Base-by-base conservation (phyloP, 2,797 vertebrate genomes). In the Ptychobarbus kaznakovi region DNA sequence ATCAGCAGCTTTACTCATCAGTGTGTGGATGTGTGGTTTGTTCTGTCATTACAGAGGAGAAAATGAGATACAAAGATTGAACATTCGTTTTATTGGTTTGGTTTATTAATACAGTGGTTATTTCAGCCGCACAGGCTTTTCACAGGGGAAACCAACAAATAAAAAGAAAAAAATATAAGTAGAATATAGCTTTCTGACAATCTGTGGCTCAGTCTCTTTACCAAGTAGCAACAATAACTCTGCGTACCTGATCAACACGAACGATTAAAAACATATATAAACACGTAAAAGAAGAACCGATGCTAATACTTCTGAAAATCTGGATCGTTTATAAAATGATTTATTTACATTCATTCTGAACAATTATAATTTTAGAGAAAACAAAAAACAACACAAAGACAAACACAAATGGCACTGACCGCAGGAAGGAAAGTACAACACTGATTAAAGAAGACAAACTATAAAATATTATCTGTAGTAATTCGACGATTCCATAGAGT, bases 71-170 rank as follows among this genome's bases (percentile, higher is more conserved):
- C 90, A 90, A 92, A 93, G 87, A 90, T 93, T 94, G 87, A 92
- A 95, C 94, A 94, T 96, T 95, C 93, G 90, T 92, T 95, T 96
- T 95, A 95, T 95, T 96, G 92, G 92, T 95, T 95, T 95, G 94
- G 92, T 91, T 86, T 90, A 87, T 93, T 93, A 95, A 92, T 96
- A 96, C 95, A 96, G 95, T 96, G 95, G 95, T 96, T 96, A 96
- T 94, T 95, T 94, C 82, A 87, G 90, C 93, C 93, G 68, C 84
- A 80, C 22, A 82, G 53, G 93, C 92, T 92, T 81, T 95, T 95
- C 94, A 95, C 93, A 95, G 94, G 89, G 78, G 66, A 86, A 88
- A 94, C 90, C 89, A 91, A 92, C 86, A 91, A 87, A 84, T 81
- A 56, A 76, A 92, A 94, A 86, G 93, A 93, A 94, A 93, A 93